Conservation (phyloP, 2,888 invertebrate genomes). For the Eupithecia dodoneata region DNA sequence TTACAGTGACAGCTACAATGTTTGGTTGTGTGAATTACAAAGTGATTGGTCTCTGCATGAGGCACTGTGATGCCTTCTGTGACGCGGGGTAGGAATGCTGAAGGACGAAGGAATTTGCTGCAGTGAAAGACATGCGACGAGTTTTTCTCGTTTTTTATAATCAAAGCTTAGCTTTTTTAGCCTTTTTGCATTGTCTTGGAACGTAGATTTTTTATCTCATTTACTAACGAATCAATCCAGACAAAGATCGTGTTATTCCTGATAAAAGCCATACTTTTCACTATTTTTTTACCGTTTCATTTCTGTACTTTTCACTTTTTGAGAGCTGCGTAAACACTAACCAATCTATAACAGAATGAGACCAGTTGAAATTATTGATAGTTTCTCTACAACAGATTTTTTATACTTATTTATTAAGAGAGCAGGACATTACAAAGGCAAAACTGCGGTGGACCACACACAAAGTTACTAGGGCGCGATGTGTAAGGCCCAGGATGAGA, state of each 20-base stretch:
- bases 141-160: background rate
- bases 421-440: background rate
- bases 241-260: background rate
- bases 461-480: background rate
- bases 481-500: background rate
- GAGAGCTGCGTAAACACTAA: background rate
- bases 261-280: no score
- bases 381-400: background rate
- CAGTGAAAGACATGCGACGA: slow-evolving; percentile 40
- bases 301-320: background rate
- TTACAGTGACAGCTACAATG: background rate
- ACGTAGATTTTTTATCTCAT: background rate
- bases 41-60: slow-evolving; percentile 14
- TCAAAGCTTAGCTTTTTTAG: background rate
- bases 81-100: slow-evolving; percentile 65
- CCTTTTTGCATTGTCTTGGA: slow-evolving; percentile 1
- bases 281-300: no score
- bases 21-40: background rate
- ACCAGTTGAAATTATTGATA: background rate
- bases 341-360: background rate
- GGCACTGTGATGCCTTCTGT: slow-evolving; percentile 18
- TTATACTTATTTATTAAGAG: background rate
- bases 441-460: background rate
- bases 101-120: slow-evolving; percentile 52
- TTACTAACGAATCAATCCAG: background rate